A percentile compares a stretch with the other conserved stretches of the same genome.
These are phyloP conservation scores for Metopia argyrocephala DNA, from an alignment of 2,888 invertebrate species.

Conservation along the genomic window DNA sequence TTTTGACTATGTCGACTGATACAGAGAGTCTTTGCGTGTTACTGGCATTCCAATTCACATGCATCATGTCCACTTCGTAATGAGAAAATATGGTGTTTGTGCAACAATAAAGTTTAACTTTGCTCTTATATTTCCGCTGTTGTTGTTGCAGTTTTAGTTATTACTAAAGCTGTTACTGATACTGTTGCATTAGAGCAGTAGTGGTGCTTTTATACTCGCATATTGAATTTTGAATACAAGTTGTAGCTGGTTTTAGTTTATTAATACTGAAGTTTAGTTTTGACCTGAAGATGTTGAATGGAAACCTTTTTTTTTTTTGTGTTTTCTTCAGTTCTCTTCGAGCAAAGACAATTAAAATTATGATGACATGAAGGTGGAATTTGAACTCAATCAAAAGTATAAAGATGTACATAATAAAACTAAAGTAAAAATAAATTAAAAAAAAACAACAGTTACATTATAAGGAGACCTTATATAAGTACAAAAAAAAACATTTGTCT, in stretches of 20 bases:
- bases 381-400: constrained; percentile 71
- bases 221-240: constrained; percentile 19
- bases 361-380: constrained; percentile 72
- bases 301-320: constrained; percentile 59
- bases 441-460: neutral
- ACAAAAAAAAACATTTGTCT: neutral
- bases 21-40: constrained; percentile 69
- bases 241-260: constrained; percentile 43
- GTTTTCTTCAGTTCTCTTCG: constrained; percentile 21
- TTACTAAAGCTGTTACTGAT: constrained; percentile 14
- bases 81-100: constrained; percentile 78
- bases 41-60: constrained; percentile 75
- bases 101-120: constrained; percentile 78
- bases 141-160: constrained; percentile 23
- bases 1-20: constrained; percentile 19
- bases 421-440: no score
- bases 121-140: constrained; percentile 75
- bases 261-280: constrained; percentile 51
- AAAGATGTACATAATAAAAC: constrained; percentile 44
- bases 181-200: neutral
- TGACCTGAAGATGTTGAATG: constrained; percentile 49
- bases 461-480: constrained; percentile 39
- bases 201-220: constrained; percentile 5
- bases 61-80: constrained; percentile 77
- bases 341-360: constrained; percentile 69